Evolutionary conservation across 2,888 invertebrate genomes (phyloP), one percentile per base, ranked within the genome.

Genomic region (Chydorus sphaericus): DNA sequence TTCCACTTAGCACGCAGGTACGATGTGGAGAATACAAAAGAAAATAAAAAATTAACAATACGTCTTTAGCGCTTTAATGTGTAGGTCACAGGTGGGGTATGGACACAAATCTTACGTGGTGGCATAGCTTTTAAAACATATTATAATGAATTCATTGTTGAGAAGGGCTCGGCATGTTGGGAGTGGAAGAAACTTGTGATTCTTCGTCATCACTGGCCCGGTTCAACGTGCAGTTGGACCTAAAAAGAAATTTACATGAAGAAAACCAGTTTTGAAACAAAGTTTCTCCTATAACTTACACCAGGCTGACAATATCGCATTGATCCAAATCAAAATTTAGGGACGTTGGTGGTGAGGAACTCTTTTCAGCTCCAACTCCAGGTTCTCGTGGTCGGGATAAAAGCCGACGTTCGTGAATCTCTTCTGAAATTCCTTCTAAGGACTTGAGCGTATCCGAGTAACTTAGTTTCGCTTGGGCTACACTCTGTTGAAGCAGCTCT

Each of bases 371-470:
- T 0, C 85, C 85, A 1, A 85, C 85, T 1, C 85, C 85, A 0
- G 85, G 85, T 64, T 84, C 83, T 60, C 80, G 66, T 3, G 78
- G 78, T 20, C 75, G 73, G 59, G 73, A 73, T 10, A 48, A 31
- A 23, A 38, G 29, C 14, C 83, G 74, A 66, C 79, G 78, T 66
- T 73, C 71, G 68, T 91, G 90, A 61, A 91, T 92, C 66, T 91
- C 89, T 71, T 92, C 90, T 8, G 92, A 92, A 59, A 94, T 93
- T 62, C 37, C 30, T 69, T 93, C 93, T 29, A 94, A 74, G 60
- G 83, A 82, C 62, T 83, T 82, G 48, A 94, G 74, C 0, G 91
- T 85, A 59, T 80, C 80, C 1, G 89, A 78, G 70, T 94, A 93
- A 49, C 83, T 79, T 60, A 72, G 75, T 69, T 94, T 94, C 2